Conservation (phyloP, 2,888 invertebrate genomes). For the Eumacrocentrus americanus region DNA sequence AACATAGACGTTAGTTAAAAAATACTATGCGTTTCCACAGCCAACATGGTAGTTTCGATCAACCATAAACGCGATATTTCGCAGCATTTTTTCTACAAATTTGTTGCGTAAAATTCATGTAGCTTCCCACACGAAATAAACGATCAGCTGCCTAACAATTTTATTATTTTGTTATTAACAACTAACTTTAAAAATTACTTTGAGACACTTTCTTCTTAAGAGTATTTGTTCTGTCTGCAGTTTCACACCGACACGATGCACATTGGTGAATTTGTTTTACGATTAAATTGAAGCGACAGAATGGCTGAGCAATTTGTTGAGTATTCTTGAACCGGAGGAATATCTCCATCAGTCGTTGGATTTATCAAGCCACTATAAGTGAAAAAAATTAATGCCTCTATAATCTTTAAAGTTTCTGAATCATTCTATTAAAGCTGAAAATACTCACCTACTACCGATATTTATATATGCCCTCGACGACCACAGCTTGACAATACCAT, state of each 20-base stretch:
- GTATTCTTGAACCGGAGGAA: constrained; percentile 47
- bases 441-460: constrained; percentile 47
- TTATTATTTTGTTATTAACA: background rate
- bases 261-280: constrained; percentile 55
- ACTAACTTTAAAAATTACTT: constrained; percentile 7
- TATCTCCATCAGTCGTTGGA: constrained; percentile 35
- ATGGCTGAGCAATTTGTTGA: constrained; percentile 58
- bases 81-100: background rate
- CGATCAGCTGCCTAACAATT: background rate
- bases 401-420: too few relatives aligned
- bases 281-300: constrained; percentile 55
- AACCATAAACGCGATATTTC: constrained; percentile 26
- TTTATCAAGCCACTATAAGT: constrained; percentile 46
- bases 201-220: constrained; percentile 1
- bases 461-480: constrained; percentile 50
- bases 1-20: constrained; percentile 35
- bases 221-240: background rate
- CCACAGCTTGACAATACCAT: constrained; percentile 56
- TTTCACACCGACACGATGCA: constrained; percentile 53
- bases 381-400: background rate
- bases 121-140: background rate
- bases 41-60: constrained; percentile 47
- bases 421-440: background rate
- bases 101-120: background rate
- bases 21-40: constrained; percentile 45